These are phyloP conservation scores for Sigmodon hispidus DNA, from an alignment of 2,113 vertebrate species.

Conservation along the genomic window DNA sequence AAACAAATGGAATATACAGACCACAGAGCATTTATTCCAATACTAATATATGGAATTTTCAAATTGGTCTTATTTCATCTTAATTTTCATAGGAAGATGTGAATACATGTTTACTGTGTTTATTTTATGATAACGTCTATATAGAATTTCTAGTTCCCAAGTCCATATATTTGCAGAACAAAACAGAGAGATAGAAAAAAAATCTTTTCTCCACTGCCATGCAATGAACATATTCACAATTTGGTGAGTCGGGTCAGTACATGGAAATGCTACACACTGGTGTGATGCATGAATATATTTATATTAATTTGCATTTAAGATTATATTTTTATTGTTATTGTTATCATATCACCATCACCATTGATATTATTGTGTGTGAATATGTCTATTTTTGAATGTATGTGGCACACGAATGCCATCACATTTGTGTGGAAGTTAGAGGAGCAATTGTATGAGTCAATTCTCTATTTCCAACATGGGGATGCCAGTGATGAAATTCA, in stretches of 20 bases:
- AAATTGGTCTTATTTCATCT: neutral
- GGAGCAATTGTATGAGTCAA: neutral
- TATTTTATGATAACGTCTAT: neutral
- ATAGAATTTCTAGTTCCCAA: neutral
- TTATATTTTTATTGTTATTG: neutral
- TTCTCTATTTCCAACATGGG: neutral
- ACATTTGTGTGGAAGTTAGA: neutral
- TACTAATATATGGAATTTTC: constrained; percentile 20
- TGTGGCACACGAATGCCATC: neutral
- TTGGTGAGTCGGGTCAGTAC: too few relatives aligned
- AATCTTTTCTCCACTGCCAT: neutral
- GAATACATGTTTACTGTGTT: neutral
- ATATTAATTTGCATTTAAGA: neutral
- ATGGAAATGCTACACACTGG: neutral
- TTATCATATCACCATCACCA: neutral
- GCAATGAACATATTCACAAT: neutral
- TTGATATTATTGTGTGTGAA: neutral
- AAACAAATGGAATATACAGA: neutral
- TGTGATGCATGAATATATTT: neutral
- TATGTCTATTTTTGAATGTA: neutral
- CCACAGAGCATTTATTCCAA: neutral
- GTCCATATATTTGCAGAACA: neutral
- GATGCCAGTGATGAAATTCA: neutral
- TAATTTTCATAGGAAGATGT: constrained; percentile 15
- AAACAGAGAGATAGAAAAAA: neutral